Base-by-base conservation (phyloP, 2,888 invertebrate species). In the Hemistola chrysoprasaria region DNA sequence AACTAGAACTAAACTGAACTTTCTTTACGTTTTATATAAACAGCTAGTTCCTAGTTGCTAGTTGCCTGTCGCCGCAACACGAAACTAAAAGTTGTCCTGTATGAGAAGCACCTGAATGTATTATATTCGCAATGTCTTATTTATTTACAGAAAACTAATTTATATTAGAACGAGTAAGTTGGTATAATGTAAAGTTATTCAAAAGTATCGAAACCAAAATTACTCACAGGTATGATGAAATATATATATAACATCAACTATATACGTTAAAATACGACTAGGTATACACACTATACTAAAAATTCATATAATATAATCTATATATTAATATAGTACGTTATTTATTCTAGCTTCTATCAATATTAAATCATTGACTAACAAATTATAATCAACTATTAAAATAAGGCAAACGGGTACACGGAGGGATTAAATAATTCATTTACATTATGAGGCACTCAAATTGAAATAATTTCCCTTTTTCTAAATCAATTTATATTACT, bases 341-440 rank as follows among this genome's bases (percentile, higher is more conserved):
- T 66, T 62, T 58, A 68, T 56, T 59, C 76, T 81, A 78, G 70
- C 71, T 59, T 59, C 75, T 78, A 77, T 60, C 48, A 59, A n/a
- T 54, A 16, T 30, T 26, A 25, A 52, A 38, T 59, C 61, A 55
- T 67, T 57, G 68, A 59, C 65, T 66, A 78, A 56, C 44, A 72
- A 65, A 62, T 67, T 49, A 16, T 16, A 72, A 65, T 44, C 10
- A 29, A 62, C 84, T 85, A 84, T 78, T 75, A 84, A 86, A 86
- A 87, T 88, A 88, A 88, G 87, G 86, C 87, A 80, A 78, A 82
- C 53, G 72, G 82, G 72, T 75, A 74, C 59, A 66, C 82, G 86
- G 86, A 86, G 86, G 87, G 87, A 85, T 63, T 65, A 80, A 86
- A 82, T 57, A 81, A 81, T 75, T 75, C n/a, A 67, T 67, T 63